Evolutionary conservation across 2,888 invertebrate species (phyloP), one percentile per base, ranked within the genome.

Genomic region (Acleris holmiana): DNA sequence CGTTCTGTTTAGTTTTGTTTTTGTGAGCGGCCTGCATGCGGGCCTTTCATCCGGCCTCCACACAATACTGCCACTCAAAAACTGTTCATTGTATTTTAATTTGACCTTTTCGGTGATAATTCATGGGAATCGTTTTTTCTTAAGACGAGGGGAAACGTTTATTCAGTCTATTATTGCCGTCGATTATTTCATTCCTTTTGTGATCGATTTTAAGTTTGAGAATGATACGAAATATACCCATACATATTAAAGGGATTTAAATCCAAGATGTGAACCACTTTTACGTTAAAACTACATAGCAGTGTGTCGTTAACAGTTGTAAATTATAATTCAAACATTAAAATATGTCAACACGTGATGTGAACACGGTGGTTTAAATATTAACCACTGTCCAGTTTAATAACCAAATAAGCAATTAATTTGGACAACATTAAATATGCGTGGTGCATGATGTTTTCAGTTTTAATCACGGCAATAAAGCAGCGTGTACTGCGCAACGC

Each of bases 21-120:
- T 91, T 91, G 80, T 91, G 80, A 86, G 80, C 82, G 79, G 71
- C 76, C 76, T 86, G 85, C 81, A 88, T 88, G 88, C 88, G 88
- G 89, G 85, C 83, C 89, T 91, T 91, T 91, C 88, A 91, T 90
- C 86, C 88, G 85, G 81, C 84, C 84, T 83, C 85, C 82, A 86
- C 84, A 91, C 90, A 91, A 91, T 92, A 86, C 89, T 91, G 89
- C 90, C 91, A 91, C 92, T 92, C 90, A 91, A 91, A 92, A 91
- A 92, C 88, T 88, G 82, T 86, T 91, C 91, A 91, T 92, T 92
- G 92, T 92, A 92, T 92, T 92, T 91, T 92, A 92, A 92, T 92
- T 91, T 91, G 92, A 92, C 91, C 91, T 92, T 91, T 92, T 91
- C 87, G 88, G 89, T 82, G 91, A 91, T 92, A 91, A 92, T 92